A percentile compares a stretch with the other conserved stretches of the same genome.
These are phyloP conservation scores for Brachypodius melanocephalos DNA, from an alignment of 2,113 vertebrate genomes.

Conservation along the genomic window DNA sequence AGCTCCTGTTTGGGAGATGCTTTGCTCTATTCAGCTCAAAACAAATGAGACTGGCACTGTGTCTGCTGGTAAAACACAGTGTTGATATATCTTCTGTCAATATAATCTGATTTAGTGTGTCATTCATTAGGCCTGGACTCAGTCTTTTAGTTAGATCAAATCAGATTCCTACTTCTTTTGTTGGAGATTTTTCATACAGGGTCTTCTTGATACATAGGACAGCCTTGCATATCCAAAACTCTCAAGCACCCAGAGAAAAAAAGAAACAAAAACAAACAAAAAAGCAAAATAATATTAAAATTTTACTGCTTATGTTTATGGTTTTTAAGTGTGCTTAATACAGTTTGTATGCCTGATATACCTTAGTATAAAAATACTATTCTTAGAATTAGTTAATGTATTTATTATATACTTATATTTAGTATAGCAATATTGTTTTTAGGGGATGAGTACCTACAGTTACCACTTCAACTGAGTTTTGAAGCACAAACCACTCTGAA, in stretches of 20 bases:
- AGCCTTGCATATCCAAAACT: neutral
- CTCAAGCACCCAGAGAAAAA: neutral
- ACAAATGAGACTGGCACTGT: neutral
- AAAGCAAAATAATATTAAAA: neutral
- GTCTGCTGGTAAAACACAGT: neutral
- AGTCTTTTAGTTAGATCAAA: neutral
- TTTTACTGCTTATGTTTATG: neutral
- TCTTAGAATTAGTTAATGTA: neutral
- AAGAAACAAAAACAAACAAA: neutral
- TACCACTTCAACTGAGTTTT: neutral
- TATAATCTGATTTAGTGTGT: neutral
- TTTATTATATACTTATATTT: neutral
- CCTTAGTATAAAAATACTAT: neutral
- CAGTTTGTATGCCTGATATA: neutral
- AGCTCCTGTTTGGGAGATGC: neutral
- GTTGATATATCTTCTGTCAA: neutral
- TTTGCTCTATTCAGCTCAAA: neutral
- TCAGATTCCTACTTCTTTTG: neutral
- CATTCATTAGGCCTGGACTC: neutral
- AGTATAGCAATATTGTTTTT: neutral
- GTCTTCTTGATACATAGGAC: neutral
- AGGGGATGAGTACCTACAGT: neutral
- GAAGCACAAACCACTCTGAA: neutral
- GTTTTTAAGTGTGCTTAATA: neutral
- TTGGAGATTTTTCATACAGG: neutral